These are phyloP conservation scores for Drosophila diplacantha DNA, from an alignment of 2,888 invertebrate species.

Conservation along the genomic window DNA sequence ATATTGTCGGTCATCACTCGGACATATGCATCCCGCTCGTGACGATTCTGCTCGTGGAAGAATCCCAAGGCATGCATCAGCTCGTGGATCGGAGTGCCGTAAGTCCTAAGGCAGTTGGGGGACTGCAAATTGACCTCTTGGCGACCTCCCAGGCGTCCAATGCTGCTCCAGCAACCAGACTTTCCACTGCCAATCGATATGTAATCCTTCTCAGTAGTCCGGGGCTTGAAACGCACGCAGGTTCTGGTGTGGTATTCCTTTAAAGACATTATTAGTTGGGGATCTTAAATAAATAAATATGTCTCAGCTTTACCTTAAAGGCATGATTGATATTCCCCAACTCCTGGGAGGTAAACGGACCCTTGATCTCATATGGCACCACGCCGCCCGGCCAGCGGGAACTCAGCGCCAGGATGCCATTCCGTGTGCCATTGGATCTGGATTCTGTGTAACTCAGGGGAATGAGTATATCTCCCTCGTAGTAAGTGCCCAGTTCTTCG, in stretches of 20 bases:
- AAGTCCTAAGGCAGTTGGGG: slow-evolving; percentile 84
- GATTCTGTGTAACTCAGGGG: slow-evolving; percentile 73
- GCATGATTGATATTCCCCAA: slow-evolving; percentile 82
- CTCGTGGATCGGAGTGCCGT: slow-evolving; percentile 87
- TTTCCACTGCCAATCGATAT: slow-evolving; percentile 82
- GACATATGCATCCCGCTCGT: slow-evolving; percentile 85
- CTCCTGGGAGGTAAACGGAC: slow-evolving; percentile 81
- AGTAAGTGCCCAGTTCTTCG: slow-evolving; percentile 88
- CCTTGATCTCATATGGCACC: slow-evolving; percentile 84
- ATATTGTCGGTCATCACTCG: slow-evolving; percentile 83
- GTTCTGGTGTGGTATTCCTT: slow-evolving; percentile 85
- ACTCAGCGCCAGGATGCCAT: slow-evolving; percentile 81
- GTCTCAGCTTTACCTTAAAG: slow-evolving; percentile 78
- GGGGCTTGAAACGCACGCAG: slow-evolving; percentile 84
- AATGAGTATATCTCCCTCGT: slow-evolving; percentile 87
- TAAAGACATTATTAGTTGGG: neutral
- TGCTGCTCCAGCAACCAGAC: slow-evolving; percentile 89
- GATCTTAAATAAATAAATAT: neutral
- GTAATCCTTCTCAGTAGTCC: slow-evolving; percentile 83
- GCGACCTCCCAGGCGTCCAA: slow-evolving; percentile 83
- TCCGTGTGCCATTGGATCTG: slow-evolving; percentile 75
- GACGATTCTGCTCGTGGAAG: slow-evolving; percentile 88
- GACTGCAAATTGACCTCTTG: slow-evolving; percentile 85
- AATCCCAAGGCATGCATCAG: slow-evolving; percentile 88
- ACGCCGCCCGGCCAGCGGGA: slow-evolving; percentile 83